Evolutionary conservation across 2,888 invertebrate species (phyloP).

Genomic region (Laspeyria flexula): DNA sequence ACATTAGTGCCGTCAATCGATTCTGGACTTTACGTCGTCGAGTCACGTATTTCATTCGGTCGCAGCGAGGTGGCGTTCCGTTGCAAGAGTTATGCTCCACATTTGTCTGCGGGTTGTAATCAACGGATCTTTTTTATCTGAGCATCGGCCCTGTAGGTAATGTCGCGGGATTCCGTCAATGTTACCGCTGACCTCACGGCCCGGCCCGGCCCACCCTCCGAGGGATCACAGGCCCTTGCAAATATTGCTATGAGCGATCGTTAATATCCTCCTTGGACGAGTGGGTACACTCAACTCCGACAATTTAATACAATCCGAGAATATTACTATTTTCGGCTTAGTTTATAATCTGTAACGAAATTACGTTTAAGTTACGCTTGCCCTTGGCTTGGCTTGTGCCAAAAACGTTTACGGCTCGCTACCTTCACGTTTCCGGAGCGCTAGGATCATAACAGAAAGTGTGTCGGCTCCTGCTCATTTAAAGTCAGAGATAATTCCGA

Average conservation of each 20-base stretch:
- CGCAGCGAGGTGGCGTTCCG: conserved; percentile 30
- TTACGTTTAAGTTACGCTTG: conserved; percentile 3
- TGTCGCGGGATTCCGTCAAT: conserved; percentile 38
- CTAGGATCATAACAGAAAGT: conserved; percentile 4
- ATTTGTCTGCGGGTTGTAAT: conserved; percentile 63
- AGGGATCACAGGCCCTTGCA: conserved; percentile 22
- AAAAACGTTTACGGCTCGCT: conserved; percentile 6
- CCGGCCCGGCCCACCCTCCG: conserved; percentile 11
- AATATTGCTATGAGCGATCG: conserved; percentile 30
- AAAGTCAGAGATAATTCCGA: background rate
- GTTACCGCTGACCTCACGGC: conserved; percentile 34
- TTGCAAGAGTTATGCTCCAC: conserved; percentile 58
- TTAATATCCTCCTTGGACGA: conserved; percentile 31
- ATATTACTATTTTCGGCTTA: background rate
- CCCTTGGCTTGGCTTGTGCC: conserved; percentile 5
- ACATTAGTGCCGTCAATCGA: conserved; percentile 36
- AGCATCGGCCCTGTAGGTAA: conserved; percentile 37
- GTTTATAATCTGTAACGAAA: background rate
- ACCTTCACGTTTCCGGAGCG: conserved; percentile 4
- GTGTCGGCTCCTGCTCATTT: conserved; percentile 5
- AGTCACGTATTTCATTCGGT: conserved; percentile 53
- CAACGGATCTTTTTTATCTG: conserved; percentile 61
- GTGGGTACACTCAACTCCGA: conserved; percentile 1
- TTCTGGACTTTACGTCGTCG: conserved; percentile 29
- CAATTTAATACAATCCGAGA: conserved; percentile 12